Conservation (phyloP, 2,888 invertebrate genomes). For the Drosophila picticornis region DNA sequence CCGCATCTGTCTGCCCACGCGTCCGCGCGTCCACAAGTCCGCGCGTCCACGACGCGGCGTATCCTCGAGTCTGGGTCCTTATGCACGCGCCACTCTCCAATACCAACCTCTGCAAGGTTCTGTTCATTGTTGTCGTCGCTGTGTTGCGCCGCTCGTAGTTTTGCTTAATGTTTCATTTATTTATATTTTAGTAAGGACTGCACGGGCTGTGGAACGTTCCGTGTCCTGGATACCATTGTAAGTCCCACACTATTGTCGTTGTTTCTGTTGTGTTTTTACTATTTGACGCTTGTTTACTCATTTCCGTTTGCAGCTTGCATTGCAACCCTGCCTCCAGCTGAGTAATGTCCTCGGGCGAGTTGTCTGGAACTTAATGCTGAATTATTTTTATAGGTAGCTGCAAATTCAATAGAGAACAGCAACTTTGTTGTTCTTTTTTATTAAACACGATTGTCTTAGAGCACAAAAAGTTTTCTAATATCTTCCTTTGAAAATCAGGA, state of each 20-base stretch:
- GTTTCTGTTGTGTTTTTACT: constrained; percentile 66
- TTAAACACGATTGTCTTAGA: background rate
- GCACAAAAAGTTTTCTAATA: background rate
- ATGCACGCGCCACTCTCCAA: constrained; percentile 44
- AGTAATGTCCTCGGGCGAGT: constrained; percentile 18
- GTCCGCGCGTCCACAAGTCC: constrained; percentile 7
- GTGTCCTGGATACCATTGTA: constrained; percentile 49
- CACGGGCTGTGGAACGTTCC: constrained; percentile 19
- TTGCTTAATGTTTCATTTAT: constrained; percentile 79
- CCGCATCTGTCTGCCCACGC: constrained; percentile 12
- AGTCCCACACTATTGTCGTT: constrained; percentile 17
- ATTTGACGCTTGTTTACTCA: constrained; percentile 82
- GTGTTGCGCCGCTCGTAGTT: constrained; percentile 30
- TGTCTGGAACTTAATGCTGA: constrained; percentile 28
- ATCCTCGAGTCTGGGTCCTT: constrained; percentile 37
- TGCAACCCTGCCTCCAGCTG: constrained; percentile 30
- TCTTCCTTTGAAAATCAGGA: background rate
- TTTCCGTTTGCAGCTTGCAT: constrained; percentile 72
- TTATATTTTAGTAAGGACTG: constrained; percentile 61
- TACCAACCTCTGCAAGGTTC: constrained; percentile 24
- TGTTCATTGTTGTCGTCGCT: constrained; percentile 46
- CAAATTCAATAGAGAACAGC: background rate
- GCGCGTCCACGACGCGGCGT: background rate
- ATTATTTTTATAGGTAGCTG: constrained; percentile 22
- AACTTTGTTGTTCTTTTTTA: background rate